Conservation (phyloP, 2,797 vertebrate genomes). For the Dermochelys coriacea region DNA sequence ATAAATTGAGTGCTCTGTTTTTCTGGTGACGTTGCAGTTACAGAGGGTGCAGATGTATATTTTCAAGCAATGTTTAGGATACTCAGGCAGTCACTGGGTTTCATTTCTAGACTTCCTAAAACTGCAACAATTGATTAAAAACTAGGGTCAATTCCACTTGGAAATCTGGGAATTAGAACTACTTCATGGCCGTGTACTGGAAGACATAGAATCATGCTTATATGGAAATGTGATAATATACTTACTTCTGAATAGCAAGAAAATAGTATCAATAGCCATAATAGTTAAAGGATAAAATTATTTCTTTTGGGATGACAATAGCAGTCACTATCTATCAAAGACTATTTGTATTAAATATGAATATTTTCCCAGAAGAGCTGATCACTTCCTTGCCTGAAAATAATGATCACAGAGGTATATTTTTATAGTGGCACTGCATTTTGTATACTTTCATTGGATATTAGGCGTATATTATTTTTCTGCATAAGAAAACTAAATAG, state of each 20-base stretch:
- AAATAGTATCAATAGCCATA: background rate
- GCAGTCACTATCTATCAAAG: background rate
- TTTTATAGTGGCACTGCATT: background rate
- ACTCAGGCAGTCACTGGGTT: background rate
- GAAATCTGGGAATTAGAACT: background rate
- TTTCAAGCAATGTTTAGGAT: background rate
- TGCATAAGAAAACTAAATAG: background rate
- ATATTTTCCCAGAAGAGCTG: background rate
- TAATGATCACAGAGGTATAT: background rate
- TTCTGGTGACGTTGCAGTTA: background rate
- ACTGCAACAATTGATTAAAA: conserved; percentile 1
- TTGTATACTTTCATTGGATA: background rate
- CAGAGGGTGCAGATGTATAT: background rate
- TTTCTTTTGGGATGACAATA: background rate
- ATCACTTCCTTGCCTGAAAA: background rate
- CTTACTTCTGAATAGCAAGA: background rate
- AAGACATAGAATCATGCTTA: background rate
- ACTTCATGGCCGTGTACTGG: background rate
- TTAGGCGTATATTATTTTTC: conserved; percentile 21
- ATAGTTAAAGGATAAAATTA: background rate
- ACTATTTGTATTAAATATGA: background rate
- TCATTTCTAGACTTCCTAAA: conserved; percentile 16
- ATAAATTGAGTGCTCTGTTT: background rate
- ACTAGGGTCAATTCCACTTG: background rate
- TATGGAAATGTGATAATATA: background rate